Conservation (phyloP, 1,140 invertebrate genomes). For the Philopotamus ludificatus region DNA sequence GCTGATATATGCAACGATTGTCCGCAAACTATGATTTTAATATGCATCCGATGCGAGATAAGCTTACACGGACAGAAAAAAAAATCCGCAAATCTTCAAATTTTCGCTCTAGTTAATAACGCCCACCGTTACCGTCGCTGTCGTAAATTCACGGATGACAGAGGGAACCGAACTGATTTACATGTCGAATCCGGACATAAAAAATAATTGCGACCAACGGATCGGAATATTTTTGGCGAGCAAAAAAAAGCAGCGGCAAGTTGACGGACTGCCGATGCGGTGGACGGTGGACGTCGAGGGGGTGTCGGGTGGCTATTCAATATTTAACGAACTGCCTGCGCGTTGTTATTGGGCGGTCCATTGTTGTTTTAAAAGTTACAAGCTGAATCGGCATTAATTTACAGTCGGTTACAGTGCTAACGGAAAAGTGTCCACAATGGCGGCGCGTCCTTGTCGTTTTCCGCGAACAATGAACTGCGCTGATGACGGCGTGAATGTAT, state of each 20-base stretch:
- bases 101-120: not conserved
- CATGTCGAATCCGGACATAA: not conserved
- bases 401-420: not conserved
- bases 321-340: constrained; percentile 7
- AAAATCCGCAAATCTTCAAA: not conserved
- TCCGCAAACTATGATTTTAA: too few relatives aligned
- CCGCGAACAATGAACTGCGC: not conserved
- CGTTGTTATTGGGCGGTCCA: not conserved
- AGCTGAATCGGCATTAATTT: constrained; percentile 5
- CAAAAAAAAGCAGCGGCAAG: too few relatives aligned
- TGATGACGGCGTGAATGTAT: not conserved
- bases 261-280: too few relatives aligned
- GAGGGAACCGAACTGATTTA: not conserved
- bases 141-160: not conserved
- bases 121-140: not conserved
- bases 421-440: not conserved
- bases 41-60: not conserved
- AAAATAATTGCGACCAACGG: not conserved
- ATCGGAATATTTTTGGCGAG: not conserved
- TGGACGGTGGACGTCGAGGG: not conserved
- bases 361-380: constrained; percentile 11
- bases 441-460: not conserved
- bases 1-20: too few relatives aligned
- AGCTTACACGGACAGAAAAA: not conserved
- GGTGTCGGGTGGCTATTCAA: not conserved